These are phyloP conservation scores for Onthophagus taurus DNA, from an alignment of 1,140 invertebrate species.

Conservation along the genomic window DNA sequence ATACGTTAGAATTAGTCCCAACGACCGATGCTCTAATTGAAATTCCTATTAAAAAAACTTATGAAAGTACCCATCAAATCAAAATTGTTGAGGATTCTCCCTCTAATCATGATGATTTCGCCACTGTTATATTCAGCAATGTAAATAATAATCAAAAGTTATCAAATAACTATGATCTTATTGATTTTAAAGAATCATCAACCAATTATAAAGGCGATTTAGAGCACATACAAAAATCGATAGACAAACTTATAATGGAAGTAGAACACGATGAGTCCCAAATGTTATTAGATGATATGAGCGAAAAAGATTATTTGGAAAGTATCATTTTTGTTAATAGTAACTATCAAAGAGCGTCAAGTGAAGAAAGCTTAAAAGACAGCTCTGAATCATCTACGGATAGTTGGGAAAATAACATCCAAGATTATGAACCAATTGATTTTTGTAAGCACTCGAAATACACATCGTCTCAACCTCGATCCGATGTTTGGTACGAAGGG, in stretches of 20 bases:
- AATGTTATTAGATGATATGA: slow-evolving; percentile 19
- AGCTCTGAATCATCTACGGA: slow-evolving; percentile 8
- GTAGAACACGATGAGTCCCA: slow-evolving; percentile 25
- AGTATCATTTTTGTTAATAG: slow-evolving; percentile 13
- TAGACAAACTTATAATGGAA: slow-evolving; percentile 21
- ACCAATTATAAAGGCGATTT: neutral
- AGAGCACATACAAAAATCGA: slow-evolving; percentile 16
- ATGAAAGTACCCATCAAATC: slow-evolving; percentile 20
- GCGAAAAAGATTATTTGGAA: slow-evolving; percentile 20
- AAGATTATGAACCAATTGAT: slow-evolving; percentile 32
- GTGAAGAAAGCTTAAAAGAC: slow-evolving; percentile 18
- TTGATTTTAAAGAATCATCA: slow-evolving; percentile 18
- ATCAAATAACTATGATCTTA: slow-evolving; percentile 25
- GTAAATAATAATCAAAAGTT: slow-evolving; percentile 12
- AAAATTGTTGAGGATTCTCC: slow-evolving; percentile 6
- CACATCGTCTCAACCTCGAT: too few species aligned
- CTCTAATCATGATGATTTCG: slow-evolving; percentile 1
- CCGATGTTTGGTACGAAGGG: slow-evolving; percentile 37
- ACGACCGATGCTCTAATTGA: slow-evolving; percentile 34
- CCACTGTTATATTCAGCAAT: slow-evolving; percentile 19
- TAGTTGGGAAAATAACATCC: slow-evolving; percentile 19
- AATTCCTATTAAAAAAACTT: slow-evolving; percentile 29
- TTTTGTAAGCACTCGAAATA: too few species aligned
- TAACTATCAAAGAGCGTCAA: slow-evolving; percentile 21
- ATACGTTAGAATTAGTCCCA: slow-evolving; percentile 33